These are phyloP conservation scores for Thaleichthys pacificus DNA, from an alignment of 2,797 vertebrate species.

Conservation along the genomic window DNA sequence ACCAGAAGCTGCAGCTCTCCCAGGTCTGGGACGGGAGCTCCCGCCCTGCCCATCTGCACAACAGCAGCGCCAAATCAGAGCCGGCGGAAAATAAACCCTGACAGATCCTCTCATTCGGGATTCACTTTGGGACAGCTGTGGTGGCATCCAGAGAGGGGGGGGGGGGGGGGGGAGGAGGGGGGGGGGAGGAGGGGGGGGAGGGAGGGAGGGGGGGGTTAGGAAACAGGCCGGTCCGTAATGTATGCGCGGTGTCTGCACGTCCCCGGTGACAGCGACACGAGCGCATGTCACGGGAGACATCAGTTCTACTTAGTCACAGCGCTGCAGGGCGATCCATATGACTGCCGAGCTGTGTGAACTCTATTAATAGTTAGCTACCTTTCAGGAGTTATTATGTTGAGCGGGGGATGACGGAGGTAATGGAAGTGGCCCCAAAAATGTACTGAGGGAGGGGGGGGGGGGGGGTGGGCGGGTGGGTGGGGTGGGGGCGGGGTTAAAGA, in stretches of 20 bases:
- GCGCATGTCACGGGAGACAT: constrained; percentile 75
- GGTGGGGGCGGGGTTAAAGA: constrained; percentile 36
- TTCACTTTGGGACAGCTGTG: constrained; percentile 74
- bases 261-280: constrained; percentile 73
- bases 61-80: constrained; percentile 71
- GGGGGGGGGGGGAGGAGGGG: constrained; percentile 15
- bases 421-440: constrained; percentile 63
- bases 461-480: constrained; percentile 49
- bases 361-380: constrained; percentile 81
- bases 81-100: constrained; percentile 71
- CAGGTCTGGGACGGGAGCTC: background rate
- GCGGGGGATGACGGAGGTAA: constrained; percentile 65
- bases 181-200: constrained; percentile 12
- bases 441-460: constrained; percentile 47
- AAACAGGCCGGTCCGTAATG: constrained; percentile 65
- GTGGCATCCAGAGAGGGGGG: constrained; percentile 58
- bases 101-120: constrained; percentile 74
- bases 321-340: constrained; percentile 71
- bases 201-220: constrained; percentile 35
- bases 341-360: constrained; percentile 72
- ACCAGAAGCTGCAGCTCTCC: constrained; percentile 7
- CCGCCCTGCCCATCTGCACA: constrained; percentile 60
- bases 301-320: constrained; percentile 77
- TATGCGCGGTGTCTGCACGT: constrained; percentile 73
- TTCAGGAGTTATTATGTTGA: constrained; percentile 78